Base-by-base conservation (phyloP, 2,113 vertebrate genomes). In the Prunella fulvescens region DNA sequence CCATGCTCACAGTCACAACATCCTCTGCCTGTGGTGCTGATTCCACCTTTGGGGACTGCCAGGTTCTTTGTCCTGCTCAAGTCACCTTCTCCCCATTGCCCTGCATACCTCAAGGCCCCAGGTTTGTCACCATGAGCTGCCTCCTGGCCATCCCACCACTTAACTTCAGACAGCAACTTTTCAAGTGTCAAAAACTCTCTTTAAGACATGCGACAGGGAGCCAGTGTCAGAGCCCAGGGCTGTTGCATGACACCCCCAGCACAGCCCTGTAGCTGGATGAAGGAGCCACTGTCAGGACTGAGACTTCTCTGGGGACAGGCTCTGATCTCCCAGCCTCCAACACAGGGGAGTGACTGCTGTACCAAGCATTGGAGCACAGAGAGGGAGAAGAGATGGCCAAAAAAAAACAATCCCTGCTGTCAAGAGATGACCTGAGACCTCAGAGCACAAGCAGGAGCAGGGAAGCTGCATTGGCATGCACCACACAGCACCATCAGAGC, bases 211-310 rank as follows among this genome's bases (percentile, higher is more conserved):
- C 29, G 85, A 54, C 35, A 44, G 20, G 18, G 73, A 90, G 48
- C 19, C 0, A 0, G 7, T 1, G 1, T 11, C 0, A 0, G 53
- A 92, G 58, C 19, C 37, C 53, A 40, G 53, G 40, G 58, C 71
- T 77, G 28, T 16, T 19, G 71, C 45, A 60, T 2, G 1, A 15
- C 31, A 37, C 6, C 57, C 11, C 24, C 35, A 48, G 54, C 26
- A 78, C 14, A 80, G 66, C 35, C 29, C 48, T 1, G 0, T 3
- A 40, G 25, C 19, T 74, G 69, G 53, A 54, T 28, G 14, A 66
- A 42, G 47, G 14, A 56, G n/a, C 51, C 44, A 14, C 26, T 57
- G 47, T 16, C 0, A 3, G 29, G 35, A 77, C 26, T 11, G 7
- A 51, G 61, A 53, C 5, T 51, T 45, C n/a, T 13, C 19, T 0